phyloP scores from a whole-genome alignment of 2,888 invertebrate species.

The Hemithea aestivaria region DNA sequence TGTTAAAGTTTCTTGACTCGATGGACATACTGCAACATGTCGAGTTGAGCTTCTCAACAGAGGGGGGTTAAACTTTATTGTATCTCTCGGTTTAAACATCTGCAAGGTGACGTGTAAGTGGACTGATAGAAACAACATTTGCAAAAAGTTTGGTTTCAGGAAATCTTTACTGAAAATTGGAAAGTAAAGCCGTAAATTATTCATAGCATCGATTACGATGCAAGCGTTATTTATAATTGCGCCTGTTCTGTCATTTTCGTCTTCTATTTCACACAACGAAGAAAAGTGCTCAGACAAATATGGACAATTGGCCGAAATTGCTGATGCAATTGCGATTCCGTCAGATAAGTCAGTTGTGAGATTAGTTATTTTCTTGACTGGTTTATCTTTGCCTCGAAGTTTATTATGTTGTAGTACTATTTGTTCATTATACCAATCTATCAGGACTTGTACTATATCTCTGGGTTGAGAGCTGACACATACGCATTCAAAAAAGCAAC shows the following conservation, averaged over 20 bases:
- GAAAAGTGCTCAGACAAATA: slow-evolving; percentile 71
- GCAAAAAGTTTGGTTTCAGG: slow-evolving; percentile 71
- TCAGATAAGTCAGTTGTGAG: slow-evolving; percentile 76
- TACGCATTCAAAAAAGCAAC: slow-evolving; percentile 68
- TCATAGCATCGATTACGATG: slow-evolving; percentile 75
- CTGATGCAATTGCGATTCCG: slow-evolving; percentile 75
- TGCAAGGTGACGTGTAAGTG: slow-evolving; percentile 79
- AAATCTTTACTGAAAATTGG: slow-evolving; percentile 74
- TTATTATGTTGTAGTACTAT: slow-evolving; percentile 45
- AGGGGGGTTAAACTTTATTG: slow-evolving; percentile 63
- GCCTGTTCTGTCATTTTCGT: slow-evolving; percentile 49
- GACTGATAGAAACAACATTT: slow-evolving; percentile 78
- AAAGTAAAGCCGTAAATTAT: slow-evolving; percentile 74
- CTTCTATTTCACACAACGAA: slow-evolving; percentile 60
- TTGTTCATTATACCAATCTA: slow-evolving; percentile 60
- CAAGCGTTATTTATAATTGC: slow-evolving; percentile 78
- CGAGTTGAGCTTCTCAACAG: slow-evolving; percentile 61
- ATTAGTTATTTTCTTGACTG: slow-evolving; percentile 53
- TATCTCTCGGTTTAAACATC: slow-evolving; percentile 65
- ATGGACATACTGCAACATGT: slow-evolving; percentile 56
- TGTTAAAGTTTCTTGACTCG: slow-evolving; percentile 58
- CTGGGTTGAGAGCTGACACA: slow-evolving; percentile 53
- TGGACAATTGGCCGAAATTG: slow-evolving; percentile 78
- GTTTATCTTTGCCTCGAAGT: slow-evolving; percentile 36
- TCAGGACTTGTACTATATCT: slow-evolving; percentile 53